Base-by-base conservation (phyloP, 2,888 invertebrate species). In the Pyrochroa serraticornis region DNA sequence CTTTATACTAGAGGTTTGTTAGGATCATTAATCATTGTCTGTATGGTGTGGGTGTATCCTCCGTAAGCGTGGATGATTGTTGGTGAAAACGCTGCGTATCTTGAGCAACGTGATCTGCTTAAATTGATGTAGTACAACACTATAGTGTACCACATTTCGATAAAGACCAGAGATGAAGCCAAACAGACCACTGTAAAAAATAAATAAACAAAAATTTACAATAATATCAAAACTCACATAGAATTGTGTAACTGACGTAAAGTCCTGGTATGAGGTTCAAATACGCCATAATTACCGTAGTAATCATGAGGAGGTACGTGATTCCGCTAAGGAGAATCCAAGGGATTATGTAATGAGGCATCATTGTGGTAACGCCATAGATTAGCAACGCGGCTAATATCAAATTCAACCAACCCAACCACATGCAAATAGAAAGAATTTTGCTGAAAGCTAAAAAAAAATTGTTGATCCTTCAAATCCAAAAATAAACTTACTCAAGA, bases 1-100 rank as follows among this genome's bases (percentile, higher is more conserved):
- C n/a, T n/a, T n/a, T n/a, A n/a, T n/a, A 49, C 51, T 42, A 57
- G 22, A 46, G 45, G 46, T 44, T 53, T 59, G 35, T 50, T 47
- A 42, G 55, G 58, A 13, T 59, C 59, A 7, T 50, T 57, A 47
- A 44, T 48, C 33, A 42, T 54, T 43, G 39, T 58, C 52, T 37
- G 57, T 33, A 60, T 57, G 48, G 66, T 70, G 51, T 73, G 73
- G 36, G 68, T 69, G 44, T 70, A 71, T n/a, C 73, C 73, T 30
- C 71, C 72, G 46, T 73, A 70, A 30, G 72, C 70, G 49, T 72
- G 67, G 2, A 70, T 62, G 3, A 68, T 63, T 7, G 66, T 66
- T 10, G 68, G 65, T 9, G 65, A 61, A 32, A 62, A 54, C 7
- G 56, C 52, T 13, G 65, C 60, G 34, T 58, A 62, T 43, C 63